These are phyloP conservation scores for Melanotus villosus DNA, from an alignment of 2,888 invertebrate species.

Conservation along the genomic window DNA sequence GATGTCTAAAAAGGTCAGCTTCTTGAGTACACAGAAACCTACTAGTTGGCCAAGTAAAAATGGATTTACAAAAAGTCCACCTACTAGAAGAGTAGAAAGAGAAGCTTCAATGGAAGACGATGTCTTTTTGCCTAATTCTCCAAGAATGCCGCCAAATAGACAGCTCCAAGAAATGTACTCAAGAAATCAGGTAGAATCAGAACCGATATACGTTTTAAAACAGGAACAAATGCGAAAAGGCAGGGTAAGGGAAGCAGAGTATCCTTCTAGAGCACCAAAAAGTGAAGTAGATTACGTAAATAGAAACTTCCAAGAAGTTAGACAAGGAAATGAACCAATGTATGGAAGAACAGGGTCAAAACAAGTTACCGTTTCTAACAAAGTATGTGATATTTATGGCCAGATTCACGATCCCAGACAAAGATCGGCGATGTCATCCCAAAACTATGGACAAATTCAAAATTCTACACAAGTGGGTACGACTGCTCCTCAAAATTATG, in stretches of 20 bases:
- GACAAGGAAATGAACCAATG: constrained; percentile 13
- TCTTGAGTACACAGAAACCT: constrained; percentile 63
- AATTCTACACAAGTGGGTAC: neutral
- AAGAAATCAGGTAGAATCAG: neutral
- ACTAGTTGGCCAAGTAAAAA: constrained; percentile 69
- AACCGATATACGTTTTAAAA: neutral
- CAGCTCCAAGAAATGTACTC: neutral
- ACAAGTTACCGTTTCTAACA: constrained; percentile 62
- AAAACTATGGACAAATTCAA: constrained; percentile 48
- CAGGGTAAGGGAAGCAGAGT: neutral
- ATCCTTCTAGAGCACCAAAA: neutral
- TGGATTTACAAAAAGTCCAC: constrained; percentile 66
- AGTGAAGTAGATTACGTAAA: neutral
- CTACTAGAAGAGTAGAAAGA: constrained; percentile 61
- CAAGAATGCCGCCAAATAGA: constrained; percentile 31
- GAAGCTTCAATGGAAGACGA: constrained; percentile 60
- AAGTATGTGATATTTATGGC: constrained; percentile 67
- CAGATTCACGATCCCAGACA: constrained; percentile 64
- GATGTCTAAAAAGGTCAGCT: constrained; percentile 70
- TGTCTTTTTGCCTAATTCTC: constrained; percentile 59
- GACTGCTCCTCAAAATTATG: constrained; percentile 35
- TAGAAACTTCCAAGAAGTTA: neutral
- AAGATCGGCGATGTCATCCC: constrained; percentile 36
- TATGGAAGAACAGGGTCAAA: constrained; percentile 50
- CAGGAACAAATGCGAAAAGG: neutral